Evolutionary conservation across 2,888 invertebrate species (phyloP).

Genomic region (Carterocephalus palaemon): DNA sequence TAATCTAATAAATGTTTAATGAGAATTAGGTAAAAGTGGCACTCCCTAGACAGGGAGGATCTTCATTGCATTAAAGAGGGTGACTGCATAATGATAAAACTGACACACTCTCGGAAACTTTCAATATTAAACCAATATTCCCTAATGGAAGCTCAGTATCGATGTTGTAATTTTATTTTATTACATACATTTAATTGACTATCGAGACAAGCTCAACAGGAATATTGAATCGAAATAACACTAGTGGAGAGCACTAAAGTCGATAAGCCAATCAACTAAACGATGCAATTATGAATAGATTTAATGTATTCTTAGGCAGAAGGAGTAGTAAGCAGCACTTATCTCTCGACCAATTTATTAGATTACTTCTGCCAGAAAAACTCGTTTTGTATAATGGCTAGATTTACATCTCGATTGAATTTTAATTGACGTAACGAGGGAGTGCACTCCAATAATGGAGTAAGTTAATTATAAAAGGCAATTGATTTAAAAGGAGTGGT

Average conservation of each 20-base stretch:
- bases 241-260: conserved; percentile 16
- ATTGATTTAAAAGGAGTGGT: conserved; percentile 77
- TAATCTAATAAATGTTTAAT: conserved; percentile 78
- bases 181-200: conserved; percentile 20
- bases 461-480: conserved; percentile 78
- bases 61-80: conserved; percentile 62
- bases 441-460: conserved; percentile 70
- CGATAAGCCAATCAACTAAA: conserved; percentile 23
- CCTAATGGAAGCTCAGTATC: conserved; percentile 35
- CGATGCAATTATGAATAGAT: conserved; percentile 37
- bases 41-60: conserved; percentile 46
- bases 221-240: conserved; percentile 22
- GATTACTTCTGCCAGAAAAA: conserved; percentile 60
- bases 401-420: conserved; percentile 72
- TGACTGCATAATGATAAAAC: conserved; percentile 66
- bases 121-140: conserved; percentile 37
- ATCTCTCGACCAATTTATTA: conserved; percentile 53
- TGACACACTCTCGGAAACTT: conserved; percentile 45
- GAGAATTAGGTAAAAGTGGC: conserved; percentile 73
- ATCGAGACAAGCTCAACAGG: conserved; percentile 10
- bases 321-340: conserved; percentile 33
- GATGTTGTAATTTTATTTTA: conserved; percentile 15
- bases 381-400: conserved; percentile 53
- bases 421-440: conserved; percentile 71
- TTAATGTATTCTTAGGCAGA: conserved; percentile 36